phyloP scores from a whole-genome alignment of 2,113 vertebrate species.

The Peromyscus californicus region DNA sequence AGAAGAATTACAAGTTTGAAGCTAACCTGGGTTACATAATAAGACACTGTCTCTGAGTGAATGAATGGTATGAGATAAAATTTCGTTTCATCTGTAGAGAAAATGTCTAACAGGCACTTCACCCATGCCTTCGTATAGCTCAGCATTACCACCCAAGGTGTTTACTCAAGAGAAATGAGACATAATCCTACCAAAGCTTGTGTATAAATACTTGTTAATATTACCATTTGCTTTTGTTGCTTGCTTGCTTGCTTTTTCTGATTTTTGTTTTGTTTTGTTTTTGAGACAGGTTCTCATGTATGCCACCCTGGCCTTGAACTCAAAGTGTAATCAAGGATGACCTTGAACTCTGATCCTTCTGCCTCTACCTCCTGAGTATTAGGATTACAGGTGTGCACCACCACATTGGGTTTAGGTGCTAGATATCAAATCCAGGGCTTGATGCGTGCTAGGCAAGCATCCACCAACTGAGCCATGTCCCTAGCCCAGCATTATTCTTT shows the following conservation, averaged over 20 bases:
- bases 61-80: neutral
- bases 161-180: slow-evolving; percentile 42
- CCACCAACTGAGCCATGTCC: neutral
- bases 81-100: slow-evolving; percentile 51
- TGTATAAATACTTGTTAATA: neutral
- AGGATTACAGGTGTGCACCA: neutral
- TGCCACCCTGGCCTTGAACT: neutral
- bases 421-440: neutral
- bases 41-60: neutral
- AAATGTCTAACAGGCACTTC: slow-evolving; percentile 23
- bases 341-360: neutral
- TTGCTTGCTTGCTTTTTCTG: neutral
- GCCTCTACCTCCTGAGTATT: neutral
- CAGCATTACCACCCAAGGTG: neutral
- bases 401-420: neutral
- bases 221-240: neutral
- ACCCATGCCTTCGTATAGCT: slow-evolving; percentile 15
- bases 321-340: neutral
- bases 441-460: neutral
- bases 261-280: neutral
- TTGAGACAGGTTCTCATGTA: neutral
- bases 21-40: neutral
- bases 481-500: neutral
- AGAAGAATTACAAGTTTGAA: neutral
- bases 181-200: slow-evolving; percentile 16